phyloP scores from a whole-genome alignment of 2,113 vertebrate genomes.

The Chinchilla lanigera region DNA sequence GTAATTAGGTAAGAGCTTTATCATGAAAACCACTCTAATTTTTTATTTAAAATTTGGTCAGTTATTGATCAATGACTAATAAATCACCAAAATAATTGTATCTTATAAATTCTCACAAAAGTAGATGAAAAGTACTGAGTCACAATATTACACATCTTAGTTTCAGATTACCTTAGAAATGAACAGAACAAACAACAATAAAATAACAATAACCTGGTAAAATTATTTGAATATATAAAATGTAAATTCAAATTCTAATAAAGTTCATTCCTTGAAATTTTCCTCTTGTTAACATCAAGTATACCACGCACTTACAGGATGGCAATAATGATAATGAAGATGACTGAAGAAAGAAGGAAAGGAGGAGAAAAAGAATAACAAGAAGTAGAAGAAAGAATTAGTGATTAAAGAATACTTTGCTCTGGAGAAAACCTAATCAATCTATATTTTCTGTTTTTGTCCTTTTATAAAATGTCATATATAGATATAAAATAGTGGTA shows the following conservation, averaged over 20 bases:
- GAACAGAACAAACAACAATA: neutral
- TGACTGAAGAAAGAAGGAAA: neutral
- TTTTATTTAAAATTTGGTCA: neutral
- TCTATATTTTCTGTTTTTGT: neutral
- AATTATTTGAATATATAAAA: neutral
- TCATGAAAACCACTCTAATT: neutral
- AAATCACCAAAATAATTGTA: neutral
- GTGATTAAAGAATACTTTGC: neutral
- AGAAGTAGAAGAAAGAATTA: neutral
- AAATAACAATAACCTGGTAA: neutral
- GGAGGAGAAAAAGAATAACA: neutral
- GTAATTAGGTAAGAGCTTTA: neutral
- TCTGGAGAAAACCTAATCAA: neutral
- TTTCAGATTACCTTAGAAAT: conserved; percentile 10
- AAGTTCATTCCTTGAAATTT: neutral
- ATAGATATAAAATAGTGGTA: neutral
- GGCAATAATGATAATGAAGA: neutral
- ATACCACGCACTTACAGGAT: neutral
- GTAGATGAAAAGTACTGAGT: neutral
- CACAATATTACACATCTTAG: neutral
- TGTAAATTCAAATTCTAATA: neutral
- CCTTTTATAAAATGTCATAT: neutral
- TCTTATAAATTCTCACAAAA: neutral
- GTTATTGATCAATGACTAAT: neutral
- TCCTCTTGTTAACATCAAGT: neutral